Percentiles rank a stretch among this genome's conserved stretches.
Conservation (phyloP, 2,113 vertebrate genomes). For the Petroica traversi region DNA sequence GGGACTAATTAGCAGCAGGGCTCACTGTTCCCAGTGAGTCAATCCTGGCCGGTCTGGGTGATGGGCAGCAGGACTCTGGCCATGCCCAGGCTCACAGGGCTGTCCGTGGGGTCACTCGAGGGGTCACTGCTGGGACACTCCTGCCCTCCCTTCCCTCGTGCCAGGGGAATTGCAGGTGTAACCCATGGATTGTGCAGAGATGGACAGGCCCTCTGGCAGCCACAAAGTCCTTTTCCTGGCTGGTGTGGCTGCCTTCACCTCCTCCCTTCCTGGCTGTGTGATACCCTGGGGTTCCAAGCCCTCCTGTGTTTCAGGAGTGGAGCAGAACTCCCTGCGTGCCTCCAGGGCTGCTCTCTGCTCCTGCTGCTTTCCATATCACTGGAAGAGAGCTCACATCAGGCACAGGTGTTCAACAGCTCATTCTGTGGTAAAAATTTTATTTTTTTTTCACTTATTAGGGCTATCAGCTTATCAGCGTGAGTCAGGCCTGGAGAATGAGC, state of each 20-base stretch:
- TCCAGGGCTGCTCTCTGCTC: not conserved
- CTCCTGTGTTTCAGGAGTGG: not conserved
- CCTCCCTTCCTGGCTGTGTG: accelerated
- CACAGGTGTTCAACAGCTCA: not conserved
- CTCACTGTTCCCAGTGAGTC: not conserved
- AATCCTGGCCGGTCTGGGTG: not conserved
- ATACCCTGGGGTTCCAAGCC: not conserved
- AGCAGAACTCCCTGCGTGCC: not conserved
- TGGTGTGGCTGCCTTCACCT: not conserved
- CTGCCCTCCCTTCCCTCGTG: accelerated
- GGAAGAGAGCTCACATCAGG: not conserved
- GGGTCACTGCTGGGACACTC: not conserved
- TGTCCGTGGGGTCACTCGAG: too few species aligned
- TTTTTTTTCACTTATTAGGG: not conserved
- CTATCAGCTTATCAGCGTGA: conserved; percentile 10
- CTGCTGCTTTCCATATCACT: not conserved
- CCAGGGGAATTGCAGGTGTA: not conserved
- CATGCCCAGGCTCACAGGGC: not conserved
- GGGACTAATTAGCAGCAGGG: not conserved
- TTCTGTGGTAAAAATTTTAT: not conserved
- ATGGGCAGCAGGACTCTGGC: not conserved
- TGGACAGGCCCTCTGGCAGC: not conserved
- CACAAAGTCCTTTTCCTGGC: accelerated
- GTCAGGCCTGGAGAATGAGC: conserved; percentile 25
- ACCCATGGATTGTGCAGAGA: accelerated